A percentile compares a stretch with the other conserved stretches of the same genome.
phyloP scores from a whole-genome alignment of 2,797 vertebrate species.

The Novumbra hubbsi region DNA sequence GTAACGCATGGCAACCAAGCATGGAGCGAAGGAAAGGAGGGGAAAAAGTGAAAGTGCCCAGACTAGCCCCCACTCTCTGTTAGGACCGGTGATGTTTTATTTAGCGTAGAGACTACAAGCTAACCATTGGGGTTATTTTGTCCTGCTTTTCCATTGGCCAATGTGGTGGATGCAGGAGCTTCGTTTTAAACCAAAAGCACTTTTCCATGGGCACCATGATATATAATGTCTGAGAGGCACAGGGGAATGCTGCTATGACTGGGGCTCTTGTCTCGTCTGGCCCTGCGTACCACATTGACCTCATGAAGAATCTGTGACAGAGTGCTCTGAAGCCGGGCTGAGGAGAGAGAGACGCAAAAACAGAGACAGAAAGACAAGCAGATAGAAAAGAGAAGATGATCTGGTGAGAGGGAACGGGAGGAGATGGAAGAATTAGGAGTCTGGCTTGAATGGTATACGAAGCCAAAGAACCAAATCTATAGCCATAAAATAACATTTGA shows the following conservation, averaged over 20 bases:
- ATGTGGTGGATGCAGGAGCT: conserved; percentile 71
- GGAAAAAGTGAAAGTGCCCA: conserved; percentile 64
- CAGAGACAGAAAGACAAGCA: conserved; percentile 5
- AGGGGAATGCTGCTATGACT: conserved; percentile 75
- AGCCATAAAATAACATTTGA: conserved; percentile 28
- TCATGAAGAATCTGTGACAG: conserved; percentile 49
- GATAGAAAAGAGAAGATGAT: not conserved
- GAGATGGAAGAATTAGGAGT: not conserved
- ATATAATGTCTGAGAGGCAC: conserved; percentile 68
- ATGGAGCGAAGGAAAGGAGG: conserved; percentile 40
- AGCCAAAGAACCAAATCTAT: conserved; percentile 21
- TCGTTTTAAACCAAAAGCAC: conserved; percentile 75
- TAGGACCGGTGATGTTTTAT: conserved; percentile 47
- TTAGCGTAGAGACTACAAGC: not conserved
- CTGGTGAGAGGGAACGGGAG: not conserved
- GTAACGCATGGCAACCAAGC: conserved; percentile 61
- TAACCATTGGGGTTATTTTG: conserved; percentile 44
- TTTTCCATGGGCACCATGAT: conserved; percentile 79
- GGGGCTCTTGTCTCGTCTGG: conserved; percentile 85
- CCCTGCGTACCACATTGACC: conserved; percentile 81
- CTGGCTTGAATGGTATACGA: not conserved
- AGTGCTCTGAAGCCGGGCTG: conserved; percentile 66
- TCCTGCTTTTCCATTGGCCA: conserved; percentile 80
- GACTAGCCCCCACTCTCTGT: conserved; percentile 31
- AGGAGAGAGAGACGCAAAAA: conserved; percentile 29